Evolutionary conservation across 2,797 vertebrate genomes (phyloP).

Genomic region (Pagetopsis macropterus): DNA sequence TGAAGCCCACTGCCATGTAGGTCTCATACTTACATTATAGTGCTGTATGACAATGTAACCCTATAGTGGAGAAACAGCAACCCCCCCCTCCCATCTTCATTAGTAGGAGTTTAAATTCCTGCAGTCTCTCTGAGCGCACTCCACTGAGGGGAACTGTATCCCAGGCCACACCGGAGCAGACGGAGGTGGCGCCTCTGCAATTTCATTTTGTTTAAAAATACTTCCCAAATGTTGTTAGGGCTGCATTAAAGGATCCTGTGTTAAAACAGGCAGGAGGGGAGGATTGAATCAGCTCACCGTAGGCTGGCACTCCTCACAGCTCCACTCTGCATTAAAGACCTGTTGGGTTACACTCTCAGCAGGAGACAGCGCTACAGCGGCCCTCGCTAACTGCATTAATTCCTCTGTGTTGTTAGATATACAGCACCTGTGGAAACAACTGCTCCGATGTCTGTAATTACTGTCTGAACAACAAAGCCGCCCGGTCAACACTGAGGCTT

Average conservation of each 20-base stretch:
- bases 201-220: slow-evolving; percentile 99
- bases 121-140: slow-evolving; percentile 73
- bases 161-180: slow-evolving; percentile 84
- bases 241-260: slow-evolving; percentile 95
- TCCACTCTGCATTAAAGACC: slow-evolving; percentile 89
- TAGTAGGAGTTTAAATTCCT: slow-evolving; percentile 80
- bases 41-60: slow-evolving; percentile 77
- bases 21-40: slow-evolving; percentile 57
- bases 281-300: slow-evolving; percentile 87
- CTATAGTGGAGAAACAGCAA: slow-evolving; percentile 72
- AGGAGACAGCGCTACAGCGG: slow-evolving; percentile 82
- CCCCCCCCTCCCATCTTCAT: slow-evolving; percentile 73
- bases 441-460: slow-evolving; percentile 73
- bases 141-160: slow-evolving; percentile 84
- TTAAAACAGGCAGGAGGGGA: slow-evolving; percentile 89
- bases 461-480: slow-evolving; percentile 72
- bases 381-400: slow-evolving; percentile 81
- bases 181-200: slow-evolving; percentile 93
- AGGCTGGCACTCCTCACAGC: slow-evolving; percentile 85
- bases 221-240: slow-evolving; percentile 96
- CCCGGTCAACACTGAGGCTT: slow-evolving; percentile 35
- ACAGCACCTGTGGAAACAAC: slow-evolving; percentile 81
- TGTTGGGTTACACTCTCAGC: slow-evolving; percentile 89
- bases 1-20: slow-evolving; percentile 25
- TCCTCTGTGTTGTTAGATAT: slow-evolving; percentile 78